Conservation (phyloP, 2,113 vertebrate genomes). For the Entosphenus tridentatus region DNA sequence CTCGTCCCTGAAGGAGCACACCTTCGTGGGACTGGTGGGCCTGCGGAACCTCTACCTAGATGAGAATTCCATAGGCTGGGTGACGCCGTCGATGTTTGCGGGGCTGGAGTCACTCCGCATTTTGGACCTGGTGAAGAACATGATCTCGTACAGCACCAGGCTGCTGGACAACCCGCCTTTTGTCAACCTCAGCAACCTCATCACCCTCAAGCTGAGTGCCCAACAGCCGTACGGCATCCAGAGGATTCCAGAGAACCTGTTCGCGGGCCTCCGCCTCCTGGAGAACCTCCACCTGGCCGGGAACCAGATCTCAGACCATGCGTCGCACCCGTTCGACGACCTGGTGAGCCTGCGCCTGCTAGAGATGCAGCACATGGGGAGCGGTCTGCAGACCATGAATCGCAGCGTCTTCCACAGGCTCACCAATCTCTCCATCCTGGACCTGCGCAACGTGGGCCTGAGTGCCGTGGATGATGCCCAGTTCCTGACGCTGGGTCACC, state of each 20-base stretch:
- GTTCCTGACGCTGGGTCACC: slow-evolving; percentile 7
- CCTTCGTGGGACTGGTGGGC: background rate
- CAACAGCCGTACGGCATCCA: slow-evolving; percentile 7
- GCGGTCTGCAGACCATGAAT: background rate
- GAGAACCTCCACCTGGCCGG: slow-evolving; percentile 6
- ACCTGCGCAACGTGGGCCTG: slow-evolving; percentile 9
- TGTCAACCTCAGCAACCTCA: slow-evolving; percentile 1
- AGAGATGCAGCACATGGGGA: slow-evolving; percentile 12
- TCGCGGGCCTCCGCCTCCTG: slow-evolving; percentile 3
- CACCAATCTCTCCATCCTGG: slow-evolving; percentile 4
- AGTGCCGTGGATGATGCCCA: background rate
- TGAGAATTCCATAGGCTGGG: background rate
- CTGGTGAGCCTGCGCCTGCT: slow-evolving; percentile 7
- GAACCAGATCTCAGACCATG: slow-evolving; percentile 8
- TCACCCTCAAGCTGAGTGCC: slow-evolving; percentile 7
- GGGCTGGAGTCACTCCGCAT: slow-evolving; percentile 7
- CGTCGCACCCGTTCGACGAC: background rate
- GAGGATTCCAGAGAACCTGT: slow-evolving; percentile 7
- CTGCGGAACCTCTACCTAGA: slow-evolving; percentile 1
- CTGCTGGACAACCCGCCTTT: background rate
- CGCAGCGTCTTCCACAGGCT: slow-evolving; percentile 8
- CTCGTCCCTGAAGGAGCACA: background rate
- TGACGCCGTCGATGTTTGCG: slow-evolving; percentile 1
- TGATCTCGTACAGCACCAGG: slow-evolving; percentile 8
- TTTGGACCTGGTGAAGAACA: slow-evolving; percentile 11